Evolutionary conservation across 2,888 invertebrate species (phyloP).

Genomic region (Salpingus planirostris): DNA sequence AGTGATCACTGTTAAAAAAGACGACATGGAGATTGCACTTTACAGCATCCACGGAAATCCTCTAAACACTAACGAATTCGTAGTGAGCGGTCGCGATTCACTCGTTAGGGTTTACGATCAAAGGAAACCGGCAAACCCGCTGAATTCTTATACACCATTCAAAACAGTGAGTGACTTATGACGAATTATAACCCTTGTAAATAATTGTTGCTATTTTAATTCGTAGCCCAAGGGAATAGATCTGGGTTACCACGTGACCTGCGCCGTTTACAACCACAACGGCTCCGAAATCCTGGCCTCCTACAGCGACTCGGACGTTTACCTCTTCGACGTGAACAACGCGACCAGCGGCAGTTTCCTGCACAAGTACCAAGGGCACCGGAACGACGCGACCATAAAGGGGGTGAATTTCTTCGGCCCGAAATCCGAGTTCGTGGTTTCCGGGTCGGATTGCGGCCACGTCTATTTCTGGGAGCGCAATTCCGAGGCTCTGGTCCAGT

Average conservation of each 20-base stretch:
- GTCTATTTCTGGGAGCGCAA: conserved; percentile 85
- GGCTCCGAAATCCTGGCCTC: conserved; percentile 88
- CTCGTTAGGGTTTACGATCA: conserved; percentile 70
- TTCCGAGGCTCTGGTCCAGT: conserved; percentile 82
- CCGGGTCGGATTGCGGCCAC: conserved; percentile 90
- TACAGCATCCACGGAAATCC: conserved; percentile 87
- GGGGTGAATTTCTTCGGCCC: conserved; percentile 93
- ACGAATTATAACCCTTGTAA: not conserved
- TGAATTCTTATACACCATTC: conserved; percentile 32
- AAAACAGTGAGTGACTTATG: conserved; percentile 18
- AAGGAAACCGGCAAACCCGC: too few species aligned
- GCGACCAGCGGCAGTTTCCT: conserved; percentile 44
- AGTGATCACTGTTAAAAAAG: conserved; percentile 49
- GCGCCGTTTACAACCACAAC: conserved; percentile 83
- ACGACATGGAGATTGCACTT: conserved; percentile 59
- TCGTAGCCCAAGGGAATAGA: conserved; percentile 7
- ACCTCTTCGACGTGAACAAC: conserved; percentile 65
- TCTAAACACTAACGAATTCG: conserved; percentile 63
- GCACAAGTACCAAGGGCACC: conserved; percentile 50
- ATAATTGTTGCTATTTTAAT: conserved; percentile 1
- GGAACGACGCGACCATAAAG: conserved; percentile 64
- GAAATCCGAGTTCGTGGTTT: conserved; percentile 79
- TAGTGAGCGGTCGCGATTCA: conserved; percentile 75
- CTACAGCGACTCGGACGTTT: conserved; percentile 89
- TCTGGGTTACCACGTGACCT: conserved; percentile 71